A percentile compares a stretch with the other conserved stretches of the same genome.
phyloP scores from a whole-genome alignment of 2,113 vertebrate species.

The Excalfactoria chinensis region DNA sequence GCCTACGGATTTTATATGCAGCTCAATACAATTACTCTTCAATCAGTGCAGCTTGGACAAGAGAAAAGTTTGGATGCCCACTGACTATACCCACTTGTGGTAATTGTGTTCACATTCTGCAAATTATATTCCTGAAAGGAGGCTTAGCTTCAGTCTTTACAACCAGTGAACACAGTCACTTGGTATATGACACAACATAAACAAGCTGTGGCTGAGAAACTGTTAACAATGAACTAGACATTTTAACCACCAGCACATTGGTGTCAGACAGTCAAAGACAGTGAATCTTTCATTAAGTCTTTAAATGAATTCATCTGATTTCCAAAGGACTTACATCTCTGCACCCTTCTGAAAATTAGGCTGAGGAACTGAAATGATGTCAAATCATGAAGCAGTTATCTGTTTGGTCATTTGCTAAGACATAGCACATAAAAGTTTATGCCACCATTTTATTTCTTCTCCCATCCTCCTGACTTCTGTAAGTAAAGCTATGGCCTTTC shows the following conservation, averaged over 20 bases:
- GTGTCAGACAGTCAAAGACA: neutral
- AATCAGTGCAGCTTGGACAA: too few species aligned
- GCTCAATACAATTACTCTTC: too few species aligned
- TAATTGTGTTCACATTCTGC: neutral
- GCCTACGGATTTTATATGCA: too few species aligned
- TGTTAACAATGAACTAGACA: neutral
- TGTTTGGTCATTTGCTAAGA: neutral
- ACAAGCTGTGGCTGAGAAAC: neutral
- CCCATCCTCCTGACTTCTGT: neutral
- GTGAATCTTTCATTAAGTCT: neutral
- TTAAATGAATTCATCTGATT: neutral
- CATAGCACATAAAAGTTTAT: neutral
- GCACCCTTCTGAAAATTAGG: neutral
- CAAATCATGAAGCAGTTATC: neutral
- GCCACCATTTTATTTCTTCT: neutral
- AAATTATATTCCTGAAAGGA: neutral
- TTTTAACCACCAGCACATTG: neutral
- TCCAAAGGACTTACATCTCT: neutral
- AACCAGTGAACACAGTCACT: neutral
- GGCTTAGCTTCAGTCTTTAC: neutral
- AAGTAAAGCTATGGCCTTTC: neutral
- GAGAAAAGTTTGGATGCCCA: too few species aligned
- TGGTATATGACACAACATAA: neutral
- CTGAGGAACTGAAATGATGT: neutral
- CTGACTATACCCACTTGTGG: neutral